Percentiles rank a stretch among this genome's conserved stretches.
Conservation (phyloP, 1,140 invertebrate species). For the Globodera rostochiensis region DNA sequence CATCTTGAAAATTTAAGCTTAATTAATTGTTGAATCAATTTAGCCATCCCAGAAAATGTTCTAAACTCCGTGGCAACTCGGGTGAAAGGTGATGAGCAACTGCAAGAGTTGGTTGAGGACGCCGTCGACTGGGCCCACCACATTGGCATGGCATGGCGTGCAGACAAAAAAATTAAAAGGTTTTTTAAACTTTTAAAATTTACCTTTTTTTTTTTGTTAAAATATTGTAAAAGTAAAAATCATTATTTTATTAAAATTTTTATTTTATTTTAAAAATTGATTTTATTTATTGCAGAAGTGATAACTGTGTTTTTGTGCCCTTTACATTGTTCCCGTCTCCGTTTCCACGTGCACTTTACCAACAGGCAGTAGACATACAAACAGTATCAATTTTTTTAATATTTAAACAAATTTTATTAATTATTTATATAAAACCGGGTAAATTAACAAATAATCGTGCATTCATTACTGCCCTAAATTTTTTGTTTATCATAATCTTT, state of each 20-base stretch:
- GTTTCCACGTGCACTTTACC: slow-evolving; percentile 55
- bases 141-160: slow-evolving; percentile 56
- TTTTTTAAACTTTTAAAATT: too few species aligned
- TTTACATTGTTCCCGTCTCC: slow-evolving; percentile 62
- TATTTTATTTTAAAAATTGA: not conserved
- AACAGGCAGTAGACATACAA: slow-evolving; percentile 57
- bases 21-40: too few species aligned
- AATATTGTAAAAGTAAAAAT: too few species aligned
- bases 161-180: slow-evolving; percentile 42
- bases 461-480: too few species aligned
- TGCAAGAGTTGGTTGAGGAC: slow-evolving; percentile 51
- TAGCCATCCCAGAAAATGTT: too few species aligned
- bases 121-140: slow-evolving; percentile 57
- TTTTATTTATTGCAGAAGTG: slow-evolving; percentile 8
- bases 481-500: too few species aligned
- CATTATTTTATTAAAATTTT: too few species aligned
- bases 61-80: too few species aligned
- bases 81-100: not conserved
- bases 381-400: slow-evolving; percentile 30
- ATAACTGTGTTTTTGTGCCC: slow-evolving; percentile 53
- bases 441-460: too few species aligned
- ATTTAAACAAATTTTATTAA: not conserved
- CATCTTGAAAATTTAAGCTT: too few species aligned
- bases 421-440: too few species aligned
- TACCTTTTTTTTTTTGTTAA: too few species aligned